phyloP scores from a whole-genome alignment of 2,888 invertebrate species.

The Caenorhabditis parvicauda region DNA sequence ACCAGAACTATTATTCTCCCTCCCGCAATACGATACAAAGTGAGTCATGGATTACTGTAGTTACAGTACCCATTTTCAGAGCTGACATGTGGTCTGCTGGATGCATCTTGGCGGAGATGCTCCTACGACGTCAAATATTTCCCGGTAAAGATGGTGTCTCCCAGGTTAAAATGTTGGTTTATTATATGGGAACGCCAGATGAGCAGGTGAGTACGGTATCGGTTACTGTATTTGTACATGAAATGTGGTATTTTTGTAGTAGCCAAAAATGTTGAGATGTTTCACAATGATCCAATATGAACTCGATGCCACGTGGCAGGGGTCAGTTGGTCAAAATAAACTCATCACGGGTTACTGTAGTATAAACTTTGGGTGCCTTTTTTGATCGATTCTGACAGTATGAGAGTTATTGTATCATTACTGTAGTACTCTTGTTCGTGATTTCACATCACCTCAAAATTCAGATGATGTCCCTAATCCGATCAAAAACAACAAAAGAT shows the following conservation, averaged over 20 bases:
- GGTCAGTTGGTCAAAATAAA: too few species aligned
- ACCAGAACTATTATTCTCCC: constrained; percentile 66
- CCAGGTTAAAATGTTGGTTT: constrained; percentile 64
- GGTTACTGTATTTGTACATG: neutral
- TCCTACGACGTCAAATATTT: constrained; percentile 66
- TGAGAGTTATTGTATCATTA: too few species aligned
- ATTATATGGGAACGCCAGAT: constrained; percentile 65
- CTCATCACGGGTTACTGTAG: too few species aligned
- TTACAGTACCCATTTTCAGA: constrained; percentile 49
- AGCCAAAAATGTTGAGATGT: too few species aligned
- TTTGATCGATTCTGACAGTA: too few species aligned
- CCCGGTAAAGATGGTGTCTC: constrained; percentile 60
- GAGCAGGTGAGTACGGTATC: constrained; percentile 47
- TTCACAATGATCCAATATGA: too few species aligned
- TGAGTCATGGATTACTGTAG: constrained; percentile 22
- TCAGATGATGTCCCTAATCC: constrained; percentile 52
- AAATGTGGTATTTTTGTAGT: neutral
- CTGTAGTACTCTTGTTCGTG: too few species aligned
- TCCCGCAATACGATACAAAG: constrained; percentile 64
- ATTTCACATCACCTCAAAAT: neutral
- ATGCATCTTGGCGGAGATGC: constrained; percentile 67
- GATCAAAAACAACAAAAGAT: constrained; percentile 63
- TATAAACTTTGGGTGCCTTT: too few species aligned
- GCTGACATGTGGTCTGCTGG: constrained; percentile 68
- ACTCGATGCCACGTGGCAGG: too few species aligned